Evolutionary conservation across 2,797 vertebrate genomes (phyloP).

Genomic region (Mormyrus proboscirostris): DNA sequence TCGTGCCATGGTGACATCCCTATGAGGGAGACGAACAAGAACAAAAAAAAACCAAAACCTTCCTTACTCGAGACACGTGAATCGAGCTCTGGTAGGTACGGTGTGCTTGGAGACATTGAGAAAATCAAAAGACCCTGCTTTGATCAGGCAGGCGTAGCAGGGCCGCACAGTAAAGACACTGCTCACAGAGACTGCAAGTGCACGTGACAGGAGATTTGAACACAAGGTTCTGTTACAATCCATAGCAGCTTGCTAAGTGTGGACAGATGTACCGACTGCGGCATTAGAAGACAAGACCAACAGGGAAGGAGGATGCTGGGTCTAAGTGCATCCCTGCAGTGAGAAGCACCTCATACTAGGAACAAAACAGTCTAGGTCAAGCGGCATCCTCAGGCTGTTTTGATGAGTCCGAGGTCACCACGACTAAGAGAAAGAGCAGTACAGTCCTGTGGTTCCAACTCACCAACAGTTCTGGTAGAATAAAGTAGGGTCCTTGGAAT

Average conservation of each 20-base stretch:
- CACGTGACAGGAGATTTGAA: not conserved
- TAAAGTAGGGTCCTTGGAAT: not conserved
- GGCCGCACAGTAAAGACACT: not conserved
- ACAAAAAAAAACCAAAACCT: not conserved
- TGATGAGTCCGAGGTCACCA: not conserved
- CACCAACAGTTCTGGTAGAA: not conserved
- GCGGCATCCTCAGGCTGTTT: not conserved
- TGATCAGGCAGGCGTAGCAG: not conserved
- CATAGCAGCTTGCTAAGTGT: not conserved
- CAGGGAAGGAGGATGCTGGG: not conserved
- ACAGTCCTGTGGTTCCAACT: not conserved
- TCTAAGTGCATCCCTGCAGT: not conserved
- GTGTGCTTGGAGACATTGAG: not conserved
- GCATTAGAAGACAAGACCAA: not conserved
- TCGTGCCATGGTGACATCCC: not conserved
- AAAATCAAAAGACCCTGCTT: not conserved
- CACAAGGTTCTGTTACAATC: not conserved
- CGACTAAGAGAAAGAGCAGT: not conserved
- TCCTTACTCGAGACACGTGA: not conserved
- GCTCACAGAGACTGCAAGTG: not conserved
- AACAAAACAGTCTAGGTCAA: not conserved
- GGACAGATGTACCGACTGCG: not conserved
- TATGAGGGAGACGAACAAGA: not conserved
- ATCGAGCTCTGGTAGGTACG: not conserved
- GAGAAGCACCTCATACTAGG: not conserved